Percentiles rank a stretch among this genome's conserved stretches.
These are phyloP conservation scores for Euthynnus affinis DNA, from an alignment of 2,797 vertebrate species.

Conservation along the genomic window DNA sequence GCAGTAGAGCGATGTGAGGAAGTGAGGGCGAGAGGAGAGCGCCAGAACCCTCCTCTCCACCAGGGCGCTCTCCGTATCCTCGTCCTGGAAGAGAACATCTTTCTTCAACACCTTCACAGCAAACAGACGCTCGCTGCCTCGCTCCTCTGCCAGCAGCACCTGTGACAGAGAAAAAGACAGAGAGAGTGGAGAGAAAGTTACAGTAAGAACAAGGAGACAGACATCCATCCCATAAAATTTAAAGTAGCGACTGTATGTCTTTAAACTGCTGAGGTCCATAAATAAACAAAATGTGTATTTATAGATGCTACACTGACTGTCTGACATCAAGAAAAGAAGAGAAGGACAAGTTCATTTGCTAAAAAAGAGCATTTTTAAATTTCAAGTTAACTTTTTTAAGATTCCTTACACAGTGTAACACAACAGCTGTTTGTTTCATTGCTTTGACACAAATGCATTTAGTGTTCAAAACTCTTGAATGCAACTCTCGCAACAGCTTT, in stretches of 20 bases:
- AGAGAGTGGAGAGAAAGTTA: slow-evolving; percentile 3
- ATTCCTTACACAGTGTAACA: background rate
- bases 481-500: background rate
- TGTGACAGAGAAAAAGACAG: slow-evolving; percentile 48
- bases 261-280: slow-evolving; percentile 12
- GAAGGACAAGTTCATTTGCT: background rate
- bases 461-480: background rate
- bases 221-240: background rate
- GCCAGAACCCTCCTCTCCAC: slow-evolving; percentile 93
- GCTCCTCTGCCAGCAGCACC: slow-evolving; percentile 93
- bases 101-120: slow-evolving; percentile 96
- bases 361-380: slow-evolving; percentile 6
- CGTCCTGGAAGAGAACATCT: slow-evolving; percentile 94
- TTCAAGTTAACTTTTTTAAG: background rate
- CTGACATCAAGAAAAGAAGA: background rate
- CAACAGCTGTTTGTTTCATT: background rate
- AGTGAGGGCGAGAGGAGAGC: slow-evolving; percentile 88
- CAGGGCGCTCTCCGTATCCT: slow-evolving; percentile 94
- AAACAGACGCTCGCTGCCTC: slow-evolving; percentile 90
- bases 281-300: slow-evolving; percentile 42
- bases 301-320: slow-evolving; percentile 4
- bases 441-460: slow-evolving; percentile 1
- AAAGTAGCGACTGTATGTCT: background rate
- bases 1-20: slow-evolving; percentile 92
- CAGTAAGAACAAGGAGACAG: background rate